Conservation (phyloP, 2,888 invertebrate species). For the Antitype chi region DNA sequence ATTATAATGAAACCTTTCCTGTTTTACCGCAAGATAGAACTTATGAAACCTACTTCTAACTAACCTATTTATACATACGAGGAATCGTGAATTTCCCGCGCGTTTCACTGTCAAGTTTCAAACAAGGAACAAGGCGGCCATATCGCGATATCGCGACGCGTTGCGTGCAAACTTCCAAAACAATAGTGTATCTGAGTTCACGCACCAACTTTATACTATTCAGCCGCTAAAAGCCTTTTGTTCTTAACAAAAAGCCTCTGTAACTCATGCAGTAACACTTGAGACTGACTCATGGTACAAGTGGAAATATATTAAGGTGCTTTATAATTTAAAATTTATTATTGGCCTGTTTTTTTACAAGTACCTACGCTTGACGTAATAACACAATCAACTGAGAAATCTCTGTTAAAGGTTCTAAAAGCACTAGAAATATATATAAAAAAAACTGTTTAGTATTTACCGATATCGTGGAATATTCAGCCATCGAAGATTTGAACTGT, state of each 20-base stretch:
- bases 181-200: conserved; percentile 73
- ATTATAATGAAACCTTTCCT: conserved; percentile 13
- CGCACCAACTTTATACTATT: conserved; percentile 75
- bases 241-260: conserved; percentile 80
- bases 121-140: conserved; percentile 56
- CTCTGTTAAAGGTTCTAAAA: not conserved
- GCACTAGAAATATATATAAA: not conserved
- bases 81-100: conserved; percentile 49
- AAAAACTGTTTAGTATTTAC: not conserved
- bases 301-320: conserved; percentile 32
- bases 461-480: not conserved
- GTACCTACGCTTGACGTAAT: not conserved
- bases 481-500: conserved; percentile 3
- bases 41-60: not conserved
- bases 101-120: conserved; percentile 52
- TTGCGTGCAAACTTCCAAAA: conserved; percentile 67
- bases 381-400: not conserved
- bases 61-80: conserved; percentile 29
- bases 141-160: conserved; percentile 56
- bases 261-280: conserved; percentile 81
- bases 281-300: conserved; percentile 68
- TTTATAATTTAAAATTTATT: not conserved
- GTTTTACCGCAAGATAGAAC: not conserved
- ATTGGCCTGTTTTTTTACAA: not conserved
- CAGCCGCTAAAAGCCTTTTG: conserved; percentile 80